Evolutionary conservation across 2,797 vertebrate species (phyloP).

Genomic region (Poeciliopsis paucimaculata): DNA sequence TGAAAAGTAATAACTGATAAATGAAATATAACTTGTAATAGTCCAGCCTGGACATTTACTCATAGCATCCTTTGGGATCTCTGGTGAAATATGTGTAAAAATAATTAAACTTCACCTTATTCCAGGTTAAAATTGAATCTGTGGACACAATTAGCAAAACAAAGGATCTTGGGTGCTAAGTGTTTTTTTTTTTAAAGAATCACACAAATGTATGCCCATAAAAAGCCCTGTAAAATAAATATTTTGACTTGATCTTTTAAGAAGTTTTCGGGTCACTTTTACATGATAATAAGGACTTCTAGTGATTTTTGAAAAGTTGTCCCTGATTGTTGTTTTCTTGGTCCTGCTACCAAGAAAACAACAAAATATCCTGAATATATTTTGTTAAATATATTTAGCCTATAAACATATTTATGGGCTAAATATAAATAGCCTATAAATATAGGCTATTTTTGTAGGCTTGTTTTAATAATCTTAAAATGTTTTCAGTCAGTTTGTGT

Average conservation of each 20-base stretch:
- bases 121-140: neutral
- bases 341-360: neutral
- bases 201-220: neutral
- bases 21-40: neutral
- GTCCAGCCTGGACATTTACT: slow-evolving; percentile 25
- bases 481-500: neutral
- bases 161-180: neutral
- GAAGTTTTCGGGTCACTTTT: neutral
- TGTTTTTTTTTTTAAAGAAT: neutral
- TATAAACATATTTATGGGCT: too few species aligned
- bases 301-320: neutral
- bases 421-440: too few species aligned
- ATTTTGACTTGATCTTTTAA: neutral
- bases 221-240: neutral
- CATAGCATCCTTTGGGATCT: neutral
- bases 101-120: neutral
- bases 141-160: neutral
- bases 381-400: too few species aligned
- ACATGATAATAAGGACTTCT: too few species aligned
- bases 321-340: neutral
- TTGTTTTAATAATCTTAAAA: neutral
- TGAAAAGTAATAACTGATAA: neutral
- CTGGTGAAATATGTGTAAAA: neutral
- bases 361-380: too few species aligned
- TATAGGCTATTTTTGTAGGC: too few species aligned